Conservation (phyloP, 2,113 vertebrate species). For the Eleginops maclovinus region DNA sequence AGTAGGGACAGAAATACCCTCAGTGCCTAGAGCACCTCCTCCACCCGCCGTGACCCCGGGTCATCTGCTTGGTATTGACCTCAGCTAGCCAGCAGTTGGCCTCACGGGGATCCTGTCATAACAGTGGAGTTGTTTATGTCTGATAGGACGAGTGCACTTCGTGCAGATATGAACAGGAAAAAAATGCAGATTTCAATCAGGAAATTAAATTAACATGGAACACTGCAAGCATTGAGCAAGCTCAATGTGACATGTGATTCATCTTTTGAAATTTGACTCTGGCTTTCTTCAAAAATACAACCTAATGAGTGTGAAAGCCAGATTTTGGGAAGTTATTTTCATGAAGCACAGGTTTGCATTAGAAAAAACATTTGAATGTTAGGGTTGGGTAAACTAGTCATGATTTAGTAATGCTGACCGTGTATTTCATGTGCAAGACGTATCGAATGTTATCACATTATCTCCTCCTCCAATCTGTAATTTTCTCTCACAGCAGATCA, state of each 20-base stretch:
- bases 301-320: constrained; percentile 1
- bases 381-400: constrained; percentile 8
- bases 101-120: constrained; percentile 30
- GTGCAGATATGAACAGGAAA: constrained; percentile 15
- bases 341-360: background rate
- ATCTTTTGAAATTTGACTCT: background rate
- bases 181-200: constrained; percentile 35
- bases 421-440: constrained; percentile 14
- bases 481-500: constrained; percentile 26
- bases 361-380: background rate
- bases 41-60: constrained; percentile 45
- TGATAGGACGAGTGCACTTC: constrained; percentile 7
- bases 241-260: constrained; percentile 1
- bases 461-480: constrained; percentile 25
- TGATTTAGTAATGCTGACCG: constrained; percentile 2
- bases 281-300: background rate
- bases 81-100: constrained; percentile 35
- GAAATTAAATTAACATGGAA: constrained; percentile 16
- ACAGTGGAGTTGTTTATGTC: constrained; percentile 53
- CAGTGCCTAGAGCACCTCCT: constrained; percentile 51
- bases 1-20: constrained; percentile 64
- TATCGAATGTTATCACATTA: constrained; percentile 31
- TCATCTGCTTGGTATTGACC: constrained; percentile 65
- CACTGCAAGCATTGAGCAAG: background rate
- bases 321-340: background rate